phyloP scores from a whole-genome alignment of 2,113 vertebrate species.

The Scytalopus superciliaris region DNA sequence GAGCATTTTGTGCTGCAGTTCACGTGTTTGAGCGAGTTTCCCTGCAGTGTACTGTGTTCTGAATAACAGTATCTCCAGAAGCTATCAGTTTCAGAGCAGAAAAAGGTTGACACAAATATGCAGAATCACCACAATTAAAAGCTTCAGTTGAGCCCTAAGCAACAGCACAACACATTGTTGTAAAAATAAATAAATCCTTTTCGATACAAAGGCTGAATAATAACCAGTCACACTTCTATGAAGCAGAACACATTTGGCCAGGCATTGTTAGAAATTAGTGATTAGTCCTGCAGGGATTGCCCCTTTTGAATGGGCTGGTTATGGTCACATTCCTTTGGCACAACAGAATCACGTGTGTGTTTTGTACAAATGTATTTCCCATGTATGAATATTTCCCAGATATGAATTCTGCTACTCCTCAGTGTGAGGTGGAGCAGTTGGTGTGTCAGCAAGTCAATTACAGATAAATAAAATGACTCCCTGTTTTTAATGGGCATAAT shows the following conservation, averaged over 20 bases:
- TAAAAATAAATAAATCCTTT: background rate
- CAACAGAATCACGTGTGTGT: background rate
- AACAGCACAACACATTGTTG: background rate
- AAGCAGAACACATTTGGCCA: background rate
- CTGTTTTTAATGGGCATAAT: constrained; percentile 6
- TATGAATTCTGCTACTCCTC: background rate
- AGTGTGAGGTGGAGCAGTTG: background rate
- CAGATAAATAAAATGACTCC: background rate
- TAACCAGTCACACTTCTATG: background rate
- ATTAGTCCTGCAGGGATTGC: background rate
- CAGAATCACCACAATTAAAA: background rate
- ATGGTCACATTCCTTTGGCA: background rate
- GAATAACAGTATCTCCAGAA: background rate
- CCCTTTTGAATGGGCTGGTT: background rate
- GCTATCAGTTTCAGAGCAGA: background rate
- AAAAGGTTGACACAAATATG: background rate
- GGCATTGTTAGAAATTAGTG: background rate
- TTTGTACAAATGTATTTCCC: background rate
- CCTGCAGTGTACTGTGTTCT: background rate
- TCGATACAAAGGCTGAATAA: background rate
- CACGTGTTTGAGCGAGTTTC: background rate
- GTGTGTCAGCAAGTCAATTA: background rate
- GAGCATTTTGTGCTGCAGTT: background rate
- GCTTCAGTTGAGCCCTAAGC: background rate
- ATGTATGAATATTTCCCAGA: background rate